Base-by-base conservation (phyloP, 2,797 vertebrate genomes). In the Xiphorhynchus erythropygius region DNA sequence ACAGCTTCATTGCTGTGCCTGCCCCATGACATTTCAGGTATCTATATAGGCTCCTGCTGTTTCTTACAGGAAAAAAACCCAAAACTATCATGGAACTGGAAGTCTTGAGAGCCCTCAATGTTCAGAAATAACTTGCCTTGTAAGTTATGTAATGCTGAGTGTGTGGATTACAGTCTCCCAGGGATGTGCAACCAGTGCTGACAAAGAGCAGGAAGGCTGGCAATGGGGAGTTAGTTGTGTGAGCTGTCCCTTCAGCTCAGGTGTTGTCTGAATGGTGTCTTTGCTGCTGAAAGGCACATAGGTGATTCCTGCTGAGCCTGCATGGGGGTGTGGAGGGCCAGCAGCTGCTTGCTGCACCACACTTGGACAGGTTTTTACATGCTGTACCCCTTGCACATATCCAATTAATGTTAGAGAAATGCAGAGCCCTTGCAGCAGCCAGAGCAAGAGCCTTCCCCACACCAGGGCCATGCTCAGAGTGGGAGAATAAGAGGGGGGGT, bases 331-430 rank as follows among this genome's bases (percentile, higher is more conserved):
- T 18, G 28, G 5, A 28, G 44, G 59, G 46, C 5, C 65, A 82
- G 84, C 46, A 92, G 67, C 81, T 37, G 39, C 75, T 47, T 23
- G 1, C 37, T 42, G 18, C 30, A 10, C 55, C 11, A 12, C 25
- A 24, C 50, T 39, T 9, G 3, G 6, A 24, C 32, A 11, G 0
- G 0, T 44, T 84, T 52, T 63, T 44, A 27, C 4, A 2, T 1
- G 47, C 53, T 53, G 30, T 8, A 39, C 35, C 70, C 68, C 49
- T 27, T 32, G 70, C 47, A 65, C 56, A 35, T 12, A 18, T 28
- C 63, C 69, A 63, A 16, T 10, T 17, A 42, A n/a, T 22, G 28
- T 7, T n/a, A 30, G 28, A 37, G 77, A 50, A 76, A 24, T 1
- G 30, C 18, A 81, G 50, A 71, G 28, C 39, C 46, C 53, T 55